Evolutionary conservation across 1,140 invertebrate species (phyloP).

Genomic region (Pseudomyrmex sp.): DNA sequence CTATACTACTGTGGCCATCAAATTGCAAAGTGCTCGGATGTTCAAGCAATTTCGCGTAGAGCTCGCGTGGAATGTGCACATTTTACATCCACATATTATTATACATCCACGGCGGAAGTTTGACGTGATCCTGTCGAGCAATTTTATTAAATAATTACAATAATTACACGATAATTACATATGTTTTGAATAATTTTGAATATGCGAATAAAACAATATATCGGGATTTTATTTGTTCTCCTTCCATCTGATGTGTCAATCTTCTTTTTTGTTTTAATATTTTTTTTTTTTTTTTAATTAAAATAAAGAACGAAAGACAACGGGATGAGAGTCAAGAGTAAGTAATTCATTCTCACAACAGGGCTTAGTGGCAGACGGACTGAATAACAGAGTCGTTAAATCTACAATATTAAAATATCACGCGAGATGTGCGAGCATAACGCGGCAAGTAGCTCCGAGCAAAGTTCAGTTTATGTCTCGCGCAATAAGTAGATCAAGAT

Average conservation of each 20-base stretch:
- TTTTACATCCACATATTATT: not conserved
- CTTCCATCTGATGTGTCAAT: not conserved
- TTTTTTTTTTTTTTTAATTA: too few species aligned
- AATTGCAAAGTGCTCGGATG: not conserved
- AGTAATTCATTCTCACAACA: not conserved
- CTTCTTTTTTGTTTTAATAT: not conserved
- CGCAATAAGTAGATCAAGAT: constrained; percentile 36
- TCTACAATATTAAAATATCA: constrained; percentile 50
- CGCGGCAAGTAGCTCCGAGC: constrained; percentile 32
- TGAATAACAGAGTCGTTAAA: constrained; percentile 51
- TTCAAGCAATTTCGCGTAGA: not conserved
- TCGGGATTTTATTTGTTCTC: too few species aligned
- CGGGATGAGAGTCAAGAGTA: not conserved
- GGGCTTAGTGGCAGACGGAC: not conserved
- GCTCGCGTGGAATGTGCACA: constrained; percentile 2
- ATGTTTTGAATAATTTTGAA: not conserved
- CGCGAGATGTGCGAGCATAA: constrained; percentile 19
- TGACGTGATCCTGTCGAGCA: not conserved
- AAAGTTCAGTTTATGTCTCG: constrained; percentile 41
- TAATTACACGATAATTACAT: too few species aligned
- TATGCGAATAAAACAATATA: too few species aligned
- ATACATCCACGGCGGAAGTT: not conserved
- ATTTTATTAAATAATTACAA: not conserved
- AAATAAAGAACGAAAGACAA: constrained; percentile 19
- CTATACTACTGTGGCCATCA: not conserved